Base-by-base conservation (phyloP, 1,140 invertebrate genomes). In the Calycopis cecrops region DNA sequence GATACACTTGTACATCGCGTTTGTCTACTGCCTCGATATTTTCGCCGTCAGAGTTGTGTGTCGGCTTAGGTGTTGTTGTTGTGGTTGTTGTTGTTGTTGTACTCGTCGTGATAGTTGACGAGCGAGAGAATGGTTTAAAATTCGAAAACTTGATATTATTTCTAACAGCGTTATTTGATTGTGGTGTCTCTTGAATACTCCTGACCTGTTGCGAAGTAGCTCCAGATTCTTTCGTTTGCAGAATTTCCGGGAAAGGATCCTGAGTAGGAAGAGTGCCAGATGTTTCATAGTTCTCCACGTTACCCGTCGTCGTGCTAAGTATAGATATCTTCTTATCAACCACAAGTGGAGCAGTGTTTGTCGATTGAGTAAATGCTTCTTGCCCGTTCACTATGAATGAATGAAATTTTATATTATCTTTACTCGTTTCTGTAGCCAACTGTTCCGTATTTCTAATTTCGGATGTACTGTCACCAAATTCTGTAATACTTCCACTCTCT, bases 1-100 rank as follows among this genome's bases (percentile, higher is more conserved):
- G 91, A 69, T 93, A 94, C 48, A 96, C 94, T 71, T 94, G 94
- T 9, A 96, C 93, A 53, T 94, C 92, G 63, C 91, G 90, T 67
- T 91, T 90, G 68, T 91, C 89, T 1, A 91, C 90, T 62, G 90
- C 79, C 67, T 90, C 90, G 49, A 91, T 91, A 66, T 91, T 91
- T 76, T 92, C 90, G 28, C 88, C 91, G 72, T 92, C 92, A 60
- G 90, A 90, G 58, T 91, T 90, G 59, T 90, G 89, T 0, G 88
- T 90, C 47, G 90, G 90, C 53, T 90, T 89, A 0, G 91, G 89
- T 8, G 90, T 89, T 0, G 90, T 90, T 9, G 91, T 89, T 7
- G 89, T 87, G 6, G 88, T 89, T 11, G 89, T 89, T 3, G 87
- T 89, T 0, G 88, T 88, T 4, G 81, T 79, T 16, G 77, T 79